These are phyloP conservation scores for Rachycentron canadum DNA, from an alignment of 2,797 vertebrate genomes.

Conservation along the genomic window DNA sequence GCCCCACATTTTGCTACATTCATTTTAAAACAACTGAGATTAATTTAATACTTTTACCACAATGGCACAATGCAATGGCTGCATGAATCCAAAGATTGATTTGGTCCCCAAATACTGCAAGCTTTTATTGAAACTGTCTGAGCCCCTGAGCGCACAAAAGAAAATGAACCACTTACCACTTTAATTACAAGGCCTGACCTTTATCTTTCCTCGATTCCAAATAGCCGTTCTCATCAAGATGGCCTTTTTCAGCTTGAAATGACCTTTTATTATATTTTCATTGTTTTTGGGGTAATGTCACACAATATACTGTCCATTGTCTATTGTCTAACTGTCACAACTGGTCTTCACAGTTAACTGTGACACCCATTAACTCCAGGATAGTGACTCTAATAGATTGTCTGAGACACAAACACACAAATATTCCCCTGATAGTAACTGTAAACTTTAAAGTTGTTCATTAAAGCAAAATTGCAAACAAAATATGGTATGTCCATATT, in stretches of 20 bases:
- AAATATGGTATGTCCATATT: conserved; percentile 1
- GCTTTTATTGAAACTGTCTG: background rate
- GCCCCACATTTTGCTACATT: background rate
- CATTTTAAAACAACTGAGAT: conserved; percentile 21
- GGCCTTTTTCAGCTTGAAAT: conserved; percentile 44
- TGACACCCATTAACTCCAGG: background rate
- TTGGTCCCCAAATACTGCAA: background rate
- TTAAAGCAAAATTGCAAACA: conserved; percentile 21
- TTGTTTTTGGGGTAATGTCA: conserved; percentile 12
- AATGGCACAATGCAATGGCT: background rate
- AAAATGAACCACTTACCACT: conserved; percentile 17
- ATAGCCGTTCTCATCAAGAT: conserved; percentile 24
- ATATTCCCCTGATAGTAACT: background rate
- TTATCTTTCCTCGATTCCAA: conserved; percentile 39
- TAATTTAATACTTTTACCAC: conserved; percentile 17
- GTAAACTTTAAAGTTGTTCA: conserved; percentile 16
- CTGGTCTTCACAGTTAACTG: conserved; percentile 1
- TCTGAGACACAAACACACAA: background rate
- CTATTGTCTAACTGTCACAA: conserved; percentile 23
- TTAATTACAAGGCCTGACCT: conserved; percentile 47
- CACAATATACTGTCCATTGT: conserved; percentile 28
- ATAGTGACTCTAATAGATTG: conserved; percentile 4
- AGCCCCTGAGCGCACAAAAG: background rate
- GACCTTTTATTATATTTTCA: conserved; percentile 52
- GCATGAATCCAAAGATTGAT: conserved; percentile 14